Evolutionary conservation across 2,113 vertebrate species (phyloP).

Genomic region (Gobius niger): DNA sequence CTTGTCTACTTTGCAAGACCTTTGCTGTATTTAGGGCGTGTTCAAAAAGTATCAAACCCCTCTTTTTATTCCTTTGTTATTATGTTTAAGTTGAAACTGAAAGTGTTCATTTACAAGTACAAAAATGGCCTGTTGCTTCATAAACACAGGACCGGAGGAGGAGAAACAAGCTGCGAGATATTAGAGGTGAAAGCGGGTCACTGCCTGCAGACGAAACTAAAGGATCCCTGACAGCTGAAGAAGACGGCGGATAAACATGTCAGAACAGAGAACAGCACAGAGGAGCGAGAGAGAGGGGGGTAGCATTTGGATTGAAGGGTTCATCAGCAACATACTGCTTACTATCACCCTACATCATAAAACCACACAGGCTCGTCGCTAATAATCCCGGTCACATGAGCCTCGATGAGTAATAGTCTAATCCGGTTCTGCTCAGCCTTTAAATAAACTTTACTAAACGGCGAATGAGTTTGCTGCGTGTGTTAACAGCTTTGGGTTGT

Average conservation of each 20-base stretch:
- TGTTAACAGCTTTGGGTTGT: not conserved
- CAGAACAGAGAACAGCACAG: conserved; percentile 53
- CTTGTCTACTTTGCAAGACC: not conserved
- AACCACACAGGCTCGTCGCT: not conserved
- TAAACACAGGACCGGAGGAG: not conserved
- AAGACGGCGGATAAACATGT: conserved; percentile 57
- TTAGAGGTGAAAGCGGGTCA: conserved; percentile 24
- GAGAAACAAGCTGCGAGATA: not conserved
- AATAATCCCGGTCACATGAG: not conserved
- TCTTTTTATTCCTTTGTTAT: no score
- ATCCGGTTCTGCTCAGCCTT: not conserved
- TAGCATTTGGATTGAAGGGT: not conserved
- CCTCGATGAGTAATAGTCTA: not conserved
- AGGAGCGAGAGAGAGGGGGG: conserved; percentile 4
- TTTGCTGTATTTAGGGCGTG: not conserved
- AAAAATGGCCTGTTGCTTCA: not conserved
- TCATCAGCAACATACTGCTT: not conserved
- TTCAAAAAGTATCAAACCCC: no score
- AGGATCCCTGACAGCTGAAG: conserved; percentile 30
- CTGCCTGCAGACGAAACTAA: not conserved
- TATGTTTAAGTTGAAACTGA: no score
- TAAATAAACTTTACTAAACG: not conserved
- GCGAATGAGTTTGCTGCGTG: not conserved
- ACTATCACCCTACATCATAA: no score
- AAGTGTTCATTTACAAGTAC: not conserved